phyloP scores from a whole-genome alignment of 2,888 invertebrate genomes.

The Mythimna pallens region DNA sequence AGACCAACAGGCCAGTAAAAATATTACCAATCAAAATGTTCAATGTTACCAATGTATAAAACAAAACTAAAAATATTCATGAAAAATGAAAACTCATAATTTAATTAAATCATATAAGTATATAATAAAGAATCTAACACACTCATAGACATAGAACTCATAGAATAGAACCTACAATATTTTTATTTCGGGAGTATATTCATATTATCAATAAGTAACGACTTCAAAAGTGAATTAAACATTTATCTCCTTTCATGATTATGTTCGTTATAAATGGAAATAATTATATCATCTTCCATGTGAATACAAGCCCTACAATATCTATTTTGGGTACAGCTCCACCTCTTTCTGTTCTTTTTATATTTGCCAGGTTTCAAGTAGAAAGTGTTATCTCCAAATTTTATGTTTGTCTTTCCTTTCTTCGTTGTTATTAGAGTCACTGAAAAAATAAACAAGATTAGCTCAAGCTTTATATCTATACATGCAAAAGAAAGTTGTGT shows the following conservation, averaged over 20 bases:
- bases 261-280: constrained; percentile 80
- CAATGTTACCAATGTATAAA: no score
- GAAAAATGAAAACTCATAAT: no score
- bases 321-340: constrained; percentile 81
- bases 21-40: no score
- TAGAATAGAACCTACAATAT: no score
- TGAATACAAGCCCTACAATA: constrained; percentile 81
- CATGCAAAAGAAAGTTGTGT: no score
- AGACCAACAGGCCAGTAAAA: no score
- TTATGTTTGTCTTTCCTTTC: constrained; percentile 80
- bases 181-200: no score
- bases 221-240: neutral
- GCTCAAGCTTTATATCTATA: neutral
- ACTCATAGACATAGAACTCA: no score
- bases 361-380: constrained; percentile 78
- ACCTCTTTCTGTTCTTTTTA: constrained; percentile 71
- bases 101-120: no score
- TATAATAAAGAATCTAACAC: no score
- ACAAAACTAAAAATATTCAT: no score
- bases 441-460: constrained; percentile 64
- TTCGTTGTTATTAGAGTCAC: constrained; percentile 78
- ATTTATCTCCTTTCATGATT: constrained; percentile 80
- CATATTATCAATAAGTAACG: no score
- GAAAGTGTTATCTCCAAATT: constrained; percentile 78
- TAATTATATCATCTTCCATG: constrained; percentile 78